Percentiles rank a stretch among this genome's conserved stretches.
phyloP scores from a whole-genome alignment of 92 coral and sea anemone genomes.

The Blastomussa wellsi region DNA sequence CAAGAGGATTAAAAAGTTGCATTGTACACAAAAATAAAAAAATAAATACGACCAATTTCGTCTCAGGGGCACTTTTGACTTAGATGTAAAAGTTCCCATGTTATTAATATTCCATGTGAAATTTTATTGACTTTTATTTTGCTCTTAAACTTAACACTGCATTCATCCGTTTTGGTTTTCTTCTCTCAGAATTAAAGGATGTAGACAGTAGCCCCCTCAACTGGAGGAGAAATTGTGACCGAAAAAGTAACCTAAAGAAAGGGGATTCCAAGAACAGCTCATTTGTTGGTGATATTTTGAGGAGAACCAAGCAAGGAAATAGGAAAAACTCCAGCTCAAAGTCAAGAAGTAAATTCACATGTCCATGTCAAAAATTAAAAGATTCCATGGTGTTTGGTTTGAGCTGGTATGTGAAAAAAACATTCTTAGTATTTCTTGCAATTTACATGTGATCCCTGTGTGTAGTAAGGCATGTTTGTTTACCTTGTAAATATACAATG shows the following conservation, averaged over 20 bases:
- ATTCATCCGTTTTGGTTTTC: neutral
- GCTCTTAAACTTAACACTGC: neutral
- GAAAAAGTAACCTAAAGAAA: slow-evolving; percentile 5
- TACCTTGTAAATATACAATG: too few species aligned
- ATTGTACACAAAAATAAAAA: too few species aligned
- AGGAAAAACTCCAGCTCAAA: slow-evolving; percentile 5
- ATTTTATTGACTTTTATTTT: too few species aligned
- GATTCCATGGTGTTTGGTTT: slow-evolving; percentile 32
- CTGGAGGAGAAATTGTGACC: slow-evolving; percentile 18
- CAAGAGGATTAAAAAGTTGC: too few species aligned
- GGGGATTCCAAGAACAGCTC: slow-evolving; percentile 8
- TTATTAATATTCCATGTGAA: too few species aligned
- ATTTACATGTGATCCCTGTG: too few species aligned
- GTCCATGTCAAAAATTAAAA: slow-evolving; percentile 37
- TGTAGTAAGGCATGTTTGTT: too few species aligned
- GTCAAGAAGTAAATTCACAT: neutral
- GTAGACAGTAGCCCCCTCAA: slow-evolving; percentile 18
- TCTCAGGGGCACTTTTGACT: too few species aligned
- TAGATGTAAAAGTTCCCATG: too few species aligned
- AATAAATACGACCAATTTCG: too few species aligned
- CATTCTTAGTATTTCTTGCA: neutral
- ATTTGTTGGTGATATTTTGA: slow-evolving; percentile 9
- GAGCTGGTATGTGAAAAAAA: slow-evolving; percentile 21
- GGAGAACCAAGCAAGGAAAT: neutral
- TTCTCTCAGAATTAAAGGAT: slow-evolving; percentile 17